These are phyloP conservation scores for Phymanthus crucifer DNA, from an alignment of 92 coral and sea anemone genomes.

Conservation along the genomic window DNA sequence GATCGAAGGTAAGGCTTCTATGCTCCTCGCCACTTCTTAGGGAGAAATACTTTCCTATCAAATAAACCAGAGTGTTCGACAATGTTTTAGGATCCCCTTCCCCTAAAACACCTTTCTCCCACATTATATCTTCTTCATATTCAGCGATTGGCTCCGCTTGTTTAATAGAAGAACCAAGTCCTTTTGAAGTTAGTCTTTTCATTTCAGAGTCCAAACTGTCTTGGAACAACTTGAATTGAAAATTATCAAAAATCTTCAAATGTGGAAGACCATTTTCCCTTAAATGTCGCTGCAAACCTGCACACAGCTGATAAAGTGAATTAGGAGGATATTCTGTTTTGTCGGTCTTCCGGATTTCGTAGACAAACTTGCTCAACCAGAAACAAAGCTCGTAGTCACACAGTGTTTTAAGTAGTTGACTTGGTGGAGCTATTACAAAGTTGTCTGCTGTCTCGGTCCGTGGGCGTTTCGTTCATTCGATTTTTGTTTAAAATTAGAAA, in stretches of 20 bases:
- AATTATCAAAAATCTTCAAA: neutral
- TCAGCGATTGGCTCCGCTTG: too few relatives aligned
- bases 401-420: neutral
- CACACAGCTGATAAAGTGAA: constrained; percentile 11
- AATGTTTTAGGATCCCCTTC: neutral
- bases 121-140: too few relatives aligned
- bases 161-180: too few relatives aligned
- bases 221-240: neutral
- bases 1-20: neutral
- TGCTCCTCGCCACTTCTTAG: neutral
- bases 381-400: neutral
- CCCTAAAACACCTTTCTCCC: too few relatives aligned
- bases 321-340: constrained; percentile 16
- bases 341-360: constrained; percentile 12
- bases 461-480: too few relatives aligned
- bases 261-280: neutral
- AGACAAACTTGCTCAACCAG: neutral
- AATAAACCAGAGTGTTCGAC: neutral
- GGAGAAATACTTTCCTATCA: neutral
- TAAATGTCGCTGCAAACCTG: constrained; percentile 16
- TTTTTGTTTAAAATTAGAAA: too few relatives aligned
- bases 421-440: too few relatives aligned
- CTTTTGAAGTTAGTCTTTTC: too few relatives aligned
- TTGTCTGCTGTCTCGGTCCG: too few relatives aligned
- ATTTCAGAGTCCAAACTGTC: too few relatives aligned